Conservation (phyloP, 2,888 invertebrate species). For the Lasioglossum zephyrum region DNA sequence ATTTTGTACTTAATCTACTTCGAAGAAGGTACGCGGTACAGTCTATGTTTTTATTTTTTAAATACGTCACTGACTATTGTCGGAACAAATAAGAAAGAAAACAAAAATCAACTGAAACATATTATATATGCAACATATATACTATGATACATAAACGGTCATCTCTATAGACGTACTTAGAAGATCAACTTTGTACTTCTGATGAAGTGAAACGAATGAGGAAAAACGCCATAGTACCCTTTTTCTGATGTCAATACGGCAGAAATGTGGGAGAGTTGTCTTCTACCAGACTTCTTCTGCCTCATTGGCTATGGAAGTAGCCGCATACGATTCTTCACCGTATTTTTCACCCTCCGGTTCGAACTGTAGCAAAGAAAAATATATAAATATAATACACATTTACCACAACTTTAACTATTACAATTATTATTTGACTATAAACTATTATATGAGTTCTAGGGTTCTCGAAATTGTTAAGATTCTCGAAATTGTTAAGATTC, state of each 20-base stretch:
- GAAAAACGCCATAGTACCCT: slow-evolving; percentile 15
- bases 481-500: too few relatives aligned
- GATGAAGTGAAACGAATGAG: slow-evolving; percentile 8
- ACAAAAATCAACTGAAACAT: slow-evolving; percentile 26
- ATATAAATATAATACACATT: neutral
- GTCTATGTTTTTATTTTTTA: slow-evolving; percentile 24
- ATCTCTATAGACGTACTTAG: neutral
- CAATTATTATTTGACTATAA: neutral
- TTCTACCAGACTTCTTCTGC: slow-evolving; percentile 87
- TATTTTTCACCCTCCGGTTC: slow-evolving; percentile 66
- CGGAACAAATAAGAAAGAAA: slow-evolving; percentile 15
- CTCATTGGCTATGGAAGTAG: slow-evolving; percentile 80
- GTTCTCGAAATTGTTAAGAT: too few relatives aligned
- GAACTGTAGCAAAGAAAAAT: slow-evolving; percentile 55
- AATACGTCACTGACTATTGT: neutral
- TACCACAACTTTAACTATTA: neutral
- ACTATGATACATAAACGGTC: neutral
- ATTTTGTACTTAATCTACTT: slow-evolving; percentile 34
- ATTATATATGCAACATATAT: too few relatives aligned
- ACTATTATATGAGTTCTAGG: neutral
- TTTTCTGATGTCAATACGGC: slow-evolving; percentile 17
- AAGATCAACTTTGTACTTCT: slow-evolving; percentile 20
- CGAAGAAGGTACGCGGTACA: slow-evolving; percentile 38
- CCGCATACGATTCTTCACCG: slow-evolving; percentile 12
- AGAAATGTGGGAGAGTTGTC: neutral